Evolutionary conservation across 2,113 vertebrate genomes (phyloP).

Genomic region (Nothocercus julius): DNA sequence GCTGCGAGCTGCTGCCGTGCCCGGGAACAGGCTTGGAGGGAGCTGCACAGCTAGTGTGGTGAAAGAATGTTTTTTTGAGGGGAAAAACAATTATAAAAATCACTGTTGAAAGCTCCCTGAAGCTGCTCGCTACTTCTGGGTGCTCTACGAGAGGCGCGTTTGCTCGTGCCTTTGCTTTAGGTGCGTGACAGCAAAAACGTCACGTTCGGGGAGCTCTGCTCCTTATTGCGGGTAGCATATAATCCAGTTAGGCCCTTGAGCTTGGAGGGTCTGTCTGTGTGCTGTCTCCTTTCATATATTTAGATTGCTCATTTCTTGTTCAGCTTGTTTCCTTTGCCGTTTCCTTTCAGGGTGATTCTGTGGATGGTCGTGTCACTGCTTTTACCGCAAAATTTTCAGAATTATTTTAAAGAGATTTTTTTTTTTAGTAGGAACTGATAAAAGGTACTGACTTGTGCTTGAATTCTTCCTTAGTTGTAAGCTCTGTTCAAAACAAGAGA

Average conservation of each 20-base stretch:
- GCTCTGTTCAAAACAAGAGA: background rate
- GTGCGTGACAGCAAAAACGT: constrained; percentile 12
- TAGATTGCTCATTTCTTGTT: background rate
- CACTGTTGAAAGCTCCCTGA: background rate
- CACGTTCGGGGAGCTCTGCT: constrained; percentile 6
- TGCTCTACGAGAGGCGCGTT: background rate
- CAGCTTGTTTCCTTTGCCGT: background rate
- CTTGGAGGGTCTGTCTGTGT: constrained; percentile 32
- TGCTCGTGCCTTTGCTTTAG: constrained; percentile 39
- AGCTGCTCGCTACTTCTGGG: background rate
- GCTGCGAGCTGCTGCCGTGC: constrained; percentile 22
- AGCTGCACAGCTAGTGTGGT: background rate
- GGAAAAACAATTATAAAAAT: constrained; percentile 44
- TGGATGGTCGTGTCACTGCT: background rate
- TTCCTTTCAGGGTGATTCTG: background rate
- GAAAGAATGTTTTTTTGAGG: background rate
- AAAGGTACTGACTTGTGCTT: background rate
- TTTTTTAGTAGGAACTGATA: background rate
- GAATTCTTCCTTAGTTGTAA: background rate
- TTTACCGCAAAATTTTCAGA: background rate
- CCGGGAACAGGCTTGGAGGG: background rate
- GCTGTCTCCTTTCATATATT: background rate
- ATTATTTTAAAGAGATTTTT: background rate
- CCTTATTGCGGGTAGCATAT: constrained; percentile 50
- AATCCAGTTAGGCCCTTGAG: constrained; percentile 62